These are phyloP conservation scores for Rhinopomastus cyanomelas DNA, from an alignment of 2,113 vertebrate species.

Conservation along the genomic window DNA sequence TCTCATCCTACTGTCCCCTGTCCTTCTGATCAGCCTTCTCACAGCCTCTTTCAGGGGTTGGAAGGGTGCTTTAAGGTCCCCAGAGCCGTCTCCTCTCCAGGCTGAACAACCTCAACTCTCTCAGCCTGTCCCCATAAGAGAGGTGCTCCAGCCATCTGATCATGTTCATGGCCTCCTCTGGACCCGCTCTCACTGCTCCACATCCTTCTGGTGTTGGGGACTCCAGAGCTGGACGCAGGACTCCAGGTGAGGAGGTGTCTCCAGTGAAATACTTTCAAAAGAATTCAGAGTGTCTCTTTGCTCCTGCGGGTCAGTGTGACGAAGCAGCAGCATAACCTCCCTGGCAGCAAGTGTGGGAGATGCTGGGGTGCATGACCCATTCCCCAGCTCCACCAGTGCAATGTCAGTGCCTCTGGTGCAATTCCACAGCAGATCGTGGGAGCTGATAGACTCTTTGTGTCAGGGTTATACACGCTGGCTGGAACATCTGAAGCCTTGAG, in stretches of 20 bases:
- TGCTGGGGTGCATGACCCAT: background rate
- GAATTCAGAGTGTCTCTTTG: background rate
- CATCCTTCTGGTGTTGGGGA: too few relatives aligned
- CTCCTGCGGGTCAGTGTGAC: background rate
- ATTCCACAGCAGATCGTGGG: background rate
- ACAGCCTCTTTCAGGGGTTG: too few relatives aligned
- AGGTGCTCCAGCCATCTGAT: too few relatives aligned
- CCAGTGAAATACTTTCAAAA: background rate
- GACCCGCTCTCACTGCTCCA: too few relatives aligned
- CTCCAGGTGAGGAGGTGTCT: background rate
- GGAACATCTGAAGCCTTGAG: background rate
- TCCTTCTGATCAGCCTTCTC: too few relatives aligned
- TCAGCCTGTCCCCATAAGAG: too few relatives aligned
- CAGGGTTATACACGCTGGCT: background rate
- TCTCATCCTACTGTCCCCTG: too few relatives aligned
- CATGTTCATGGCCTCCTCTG: too few relatives aligned
- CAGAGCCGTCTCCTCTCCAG: too few relatives aligned
- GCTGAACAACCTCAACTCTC: too few relatives aligned
- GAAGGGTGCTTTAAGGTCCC: too few relatives aligned
- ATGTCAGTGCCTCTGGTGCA: background rate
- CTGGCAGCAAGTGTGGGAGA: rapidly evolving
- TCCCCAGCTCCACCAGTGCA: background rate
- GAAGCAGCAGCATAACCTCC: background rate
- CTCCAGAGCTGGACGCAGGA: too few relatives aligned
- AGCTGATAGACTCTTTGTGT: background rate